These are phyloP conservation scores for Diorhabda carinulata DNA, from an alignment of 1,140 invertebrate genomes.

Conservation along the genomic window DNA sequence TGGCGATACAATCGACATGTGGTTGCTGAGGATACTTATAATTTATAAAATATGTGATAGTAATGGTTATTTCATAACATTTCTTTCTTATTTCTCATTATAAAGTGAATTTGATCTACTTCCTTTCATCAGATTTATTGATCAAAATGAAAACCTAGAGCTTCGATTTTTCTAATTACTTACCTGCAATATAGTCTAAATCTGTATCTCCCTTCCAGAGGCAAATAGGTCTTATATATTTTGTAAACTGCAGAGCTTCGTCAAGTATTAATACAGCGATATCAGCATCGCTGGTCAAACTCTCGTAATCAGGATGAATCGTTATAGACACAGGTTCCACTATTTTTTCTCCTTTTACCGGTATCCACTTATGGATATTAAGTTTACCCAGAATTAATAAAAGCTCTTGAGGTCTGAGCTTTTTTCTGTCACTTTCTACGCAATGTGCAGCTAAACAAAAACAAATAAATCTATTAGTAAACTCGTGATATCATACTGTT, in stretches of 20 bases:
- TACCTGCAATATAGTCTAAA: constrained; percentile 44
- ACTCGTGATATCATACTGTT: too few species aligned
- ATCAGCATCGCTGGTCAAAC: constrained; percentile 37
- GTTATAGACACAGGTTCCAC: constrained; percentile 46
- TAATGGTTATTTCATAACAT: too few species aligned
- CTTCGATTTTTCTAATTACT: neutral
- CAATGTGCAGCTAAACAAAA: constrained; percentile 52
- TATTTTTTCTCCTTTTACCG: constrained; percentile 38
- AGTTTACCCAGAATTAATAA: constrained; percentile 47
- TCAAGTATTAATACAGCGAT: constrained; percentile 37
- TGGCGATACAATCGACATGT: too few species aligned
- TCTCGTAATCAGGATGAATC: constrained; percentile 44
- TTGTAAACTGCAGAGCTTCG: constrained; percentile 35
- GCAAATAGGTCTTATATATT: constrained; percentile 54
- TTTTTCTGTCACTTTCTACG: constrained; percentile 38
- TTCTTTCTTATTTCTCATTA: too few species aligned
- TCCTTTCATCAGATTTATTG: too few species aligned
- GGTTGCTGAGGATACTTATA: too few species aligned
- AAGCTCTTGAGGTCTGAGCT: constrained; percentile 27
- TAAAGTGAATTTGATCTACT: too few species aligned
- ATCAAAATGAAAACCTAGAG: too few species aligned
- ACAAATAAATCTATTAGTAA: neutral
- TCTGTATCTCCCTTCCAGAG: constrained; percentile 50
- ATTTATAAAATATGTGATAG: too few species aligned
- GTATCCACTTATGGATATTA: constrained; percentile 51